phyloP scores from a whole-genome alignment of 2,113 vertebrate species.

The Brachyhypopomus occidentalis region DNA sequence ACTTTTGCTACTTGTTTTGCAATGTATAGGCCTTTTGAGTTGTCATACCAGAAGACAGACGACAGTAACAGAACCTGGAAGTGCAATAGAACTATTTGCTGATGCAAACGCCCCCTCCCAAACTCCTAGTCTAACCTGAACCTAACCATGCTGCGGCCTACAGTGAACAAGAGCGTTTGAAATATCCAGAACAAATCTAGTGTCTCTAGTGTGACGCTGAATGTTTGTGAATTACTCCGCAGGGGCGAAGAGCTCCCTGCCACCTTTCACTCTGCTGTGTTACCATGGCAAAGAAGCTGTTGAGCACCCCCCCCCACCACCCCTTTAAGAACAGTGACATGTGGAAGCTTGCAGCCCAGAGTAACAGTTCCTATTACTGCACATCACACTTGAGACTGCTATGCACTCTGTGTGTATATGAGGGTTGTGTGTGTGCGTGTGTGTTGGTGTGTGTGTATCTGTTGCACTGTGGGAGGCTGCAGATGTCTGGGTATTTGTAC shows the following conservation, averaged over 20 bases:
- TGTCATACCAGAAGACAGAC: slow-evolving; percentile 43
- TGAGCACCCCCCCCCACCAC: slow-evolving; percentile 48
- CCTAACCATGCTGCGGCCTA: background rate
- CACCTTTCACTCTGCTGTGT: slow-evolving; percentile 54
- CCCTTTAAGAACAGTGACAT: slow-evolving; percentile 56
- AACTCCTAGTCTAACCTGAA: background rate
- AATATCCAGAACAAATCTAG: slow-evolving; percentile 46
- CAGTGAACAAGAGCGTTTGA: slow-evolving; percentile 27
- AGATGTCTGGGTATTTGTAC: slow-evolving; percentile 19
- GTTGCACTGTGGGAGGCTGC: slow-evolving; percentile 23
- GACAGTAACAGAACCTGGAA: slow-evolving; percentile 57
- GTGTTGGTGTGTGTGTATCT: slow-evolving; percentile 36
- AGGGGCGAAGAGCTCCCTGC: background rate
- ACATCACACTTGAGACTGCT: slow-evolving; percentile 63
- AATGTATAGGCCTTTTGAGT: slow-evolving; percentile 53
- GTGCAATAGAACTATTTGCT: slow-evolving; percentile 76
- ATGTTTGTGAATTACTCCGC: background rate
- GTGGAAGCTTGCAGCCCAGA: slow-evolving; percentile 44
- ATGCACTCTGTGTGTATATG: slow-evolving; percentile 66
- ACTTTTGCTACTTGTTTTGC: slow-evolving; percentile 67
- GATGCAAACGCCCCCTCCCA: slow-evolving; percentile 19
- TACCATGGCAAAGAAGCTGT: slow-evolving; percentile 62
- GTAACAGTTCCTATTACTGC: slow-evolving; percentile 58
- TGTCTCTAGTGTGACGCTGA: background rate
- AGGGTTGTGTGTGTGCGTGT: slow-evolving; percentile 27